Conservation (phyloP, 1,140 invertebrate species). For the Nasonia vitripennis region DNA sequence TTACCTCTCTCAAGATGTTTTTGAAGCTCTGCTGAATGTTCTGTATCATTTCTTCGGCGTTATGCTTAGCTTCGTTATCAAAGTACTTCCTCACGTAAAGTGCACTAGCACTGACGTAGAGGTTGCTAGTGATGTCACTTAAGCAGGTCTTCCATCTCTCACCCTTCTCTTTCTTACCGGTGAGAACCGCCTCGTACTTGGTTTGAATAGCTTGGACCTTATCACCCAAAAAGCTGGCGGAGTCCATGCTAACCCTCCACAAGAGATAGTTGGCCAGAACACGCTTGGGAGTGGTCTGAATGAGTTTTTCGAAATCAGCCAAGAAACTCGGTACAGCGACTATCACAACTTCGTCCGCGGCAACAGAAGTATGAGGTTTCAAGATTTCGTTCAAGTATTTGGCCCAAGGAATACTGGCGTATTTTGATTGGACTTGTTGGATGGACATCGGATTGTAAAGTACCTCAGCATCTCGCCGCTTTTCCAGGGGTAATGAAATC, state of each 20-base stretch:
- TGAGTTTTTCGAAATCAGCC: conserved; percentile 78
- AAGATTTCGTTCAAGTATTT: conserved; percentile 82
- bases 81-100: conserved; percentile 86
- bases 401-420: conserved; percentile 85
- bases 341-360: conserved; percentile 84
- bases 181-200: neutral
- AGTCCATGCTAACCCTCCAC: conserved; percentile 83
- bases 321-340: conserved; percentile 87
- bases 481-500: too few species aligned
- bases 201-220: neutral
- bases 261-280: conserved; percentile 80
- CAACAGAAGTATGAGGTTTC: conserved; percentile 74
- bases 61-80: conserved; percentile 79
- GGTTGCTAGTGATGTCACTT: conserved; percentile 81
- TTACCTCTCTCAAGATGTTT: conserved; percentile 2
- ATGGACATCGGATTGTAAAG: too few species aligned
- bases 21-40: conserved; percentile 13
- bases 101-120: conserved; percentile 85
- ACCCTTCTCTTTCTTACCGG: conserved; percentile 74
- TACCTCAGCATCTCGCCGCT: too few species aligned
- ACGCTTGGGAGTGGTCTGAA: conserved; percentile 77
- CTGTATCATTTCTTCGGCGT: neutral
- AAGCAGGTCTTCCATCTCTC: conserved; percentile 91
- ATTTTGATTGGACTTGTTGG: conserved; percentile 69
- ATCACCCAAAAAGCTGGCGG: conserved; percentile 60